Base-by-base conservation (phyloP, 2,888 invertebrate genomes). In the Noctua janthe region DNA sequence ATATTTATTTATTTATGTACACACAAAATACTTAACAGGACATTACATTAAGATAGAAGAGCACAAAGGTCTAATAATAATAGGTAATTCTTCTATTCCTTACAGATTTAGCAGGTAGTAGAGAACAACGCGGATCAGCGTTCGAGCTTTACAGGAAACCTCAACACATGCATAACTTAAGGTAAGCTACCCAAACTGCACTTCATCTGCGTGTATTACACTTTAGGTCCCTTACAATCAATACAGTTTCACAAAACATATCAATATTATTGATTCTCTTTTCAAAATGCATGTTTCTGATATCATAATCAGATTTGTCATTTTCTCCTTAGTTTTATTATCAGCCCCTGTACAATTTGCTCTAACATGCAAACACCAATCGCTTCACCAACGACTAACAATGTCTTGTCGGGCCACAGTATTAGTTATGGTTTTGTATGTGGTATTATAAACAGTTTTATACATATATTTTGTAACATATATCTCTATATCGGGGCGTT, bases 91-190 rank as follows among this genome's bases (percentile, higher is more conserved):
- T 1, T 20, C 2, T 35, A 3, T 35, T 69, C 39, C 23, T 87
- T 80, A 1, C 93, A 95, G 98, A 98, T 94, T 97, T 99, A 93
- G 98, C 99, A 76, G 99, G 99, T 73, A 98, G 99, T 91, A 97
- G 98, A 90, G 99, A 99, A 93, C 99, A 99, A 92, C 97, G 99
- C 77, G 99, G 99, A 51, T 99, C 99, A 86, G 99, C 99, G n/a
- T 99, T 99, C 94, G 99, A 99, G 95, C 97, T 99, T 84, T 99
- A 99, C 94, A 98, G 99, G 88, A 99, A 99, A 95, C 99, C 99
- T 17, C 98, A 98, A 92, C 98, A 98, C 94, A 98, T 98, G 97
- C 98, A 98, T 94, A 98, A 98, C 92, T 95, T 98, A 95, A 98
- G 98, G 98, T 98, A 97, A 97, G 96, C 72, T 85, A 82, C 35